phyloP scores from a whole-genome alignment of 2,113 vertebrate genomes.

The Zosterops hypoxanthus region DNA sequence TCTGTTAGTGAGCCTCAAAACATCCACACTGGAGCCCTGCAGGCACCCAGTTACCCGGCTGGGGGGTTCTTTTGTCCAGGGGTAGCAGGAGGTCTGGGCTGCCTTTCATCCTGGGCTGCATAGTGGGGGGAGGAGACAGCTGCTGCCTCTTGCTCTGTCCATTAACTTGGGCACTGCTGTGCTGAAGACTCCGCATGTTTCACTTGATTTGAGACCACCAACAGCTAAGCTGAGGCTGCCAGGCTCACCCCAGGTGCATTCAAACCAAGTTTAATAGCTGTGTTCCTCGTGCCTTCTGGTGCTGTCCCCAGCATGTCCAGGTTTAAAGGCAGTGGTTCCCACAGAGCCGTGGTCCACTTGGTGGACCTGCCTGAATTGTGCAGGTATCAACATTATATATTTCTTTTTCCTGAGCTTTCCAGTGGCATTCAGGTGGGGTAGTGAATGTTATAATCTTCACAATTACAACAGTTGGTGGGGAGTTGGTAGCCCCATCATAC shows the following conservation, averaged over 20 bases:
- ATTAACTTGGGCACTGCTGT: conserved; percentile 34
- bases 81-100: not conserved
- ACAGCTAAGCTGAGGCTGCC: not conserved
- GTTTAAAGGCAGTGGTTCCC: not conserved
- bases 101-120: conserved; percentile 4
- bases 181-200: not conserved
- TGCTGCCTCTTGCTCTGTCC: not conserved
- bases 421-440: not conserved
- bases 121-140: not conserved
- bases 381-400: not conserved
- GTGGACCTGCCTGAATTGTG: not conserved
- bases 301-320: not conserved
- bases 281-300: not conserved
- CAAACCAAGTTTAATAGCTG: not conserved
- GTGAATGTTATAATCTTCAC: not conserved
- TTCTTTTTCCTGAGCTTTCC: not conserved
- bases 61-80: not conserved
- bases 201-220: conserved; percentile 10
- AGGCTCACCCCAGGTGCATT: not conserved
- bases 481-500: not conserved
- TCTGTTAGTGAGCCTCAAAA: not conserved
- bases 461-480: not conserved
- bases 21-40: not conserved
- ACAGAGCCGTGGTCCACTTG: not conserved
- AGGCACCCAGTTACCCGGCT: not conserved